Evolutionary conservation across 92 coral and sea anemone species (phyloP), one percentile per base, ranked within the genome.

Genomic region (Siderastrea radians): DNA sequence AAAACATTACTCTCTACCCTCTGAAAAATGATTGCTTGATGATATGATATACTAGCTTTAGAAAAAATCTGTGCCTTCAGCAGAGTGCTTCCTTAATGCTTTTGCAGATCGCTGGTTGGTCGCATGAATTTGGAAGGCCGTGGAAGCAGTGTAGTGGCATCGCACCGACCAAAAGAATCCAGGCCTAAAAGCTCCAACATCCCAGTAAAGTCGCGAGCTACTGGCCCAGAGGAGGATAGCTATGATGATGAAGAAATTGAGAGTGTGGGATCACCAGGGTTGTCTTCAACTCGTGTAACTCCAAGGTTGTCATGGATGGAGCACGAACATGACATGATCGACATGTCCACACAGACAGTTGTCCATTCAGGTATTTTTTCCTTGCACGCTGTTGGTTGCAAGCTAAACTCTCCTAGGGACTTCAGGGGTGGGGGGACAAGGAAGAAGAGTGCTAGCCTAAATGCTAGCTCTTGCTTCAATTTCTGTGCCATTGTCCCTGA

Each of bases 291-390:
- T 79, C 78, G 72, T 69, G 74, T 63, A 72, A 86, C 93, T 52
- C 69, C 91, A 53, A 76, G 67, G 73, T 60, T 75, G 17, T 80
- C 94, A 4, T 95, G 96, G 98, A 89, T 91, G 87, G 93, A 78
- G 43, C 86, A 73, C 9, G 88, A 82, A 1, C 90, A 83, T 68
- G 96, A 91, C 26, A 95, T 90, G 98, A 81, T 91, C 46, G 98
- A 95, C 85, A 95, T 89, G 93, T 95, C 90, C 48, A 95, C 98
- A 52, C 98, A 95, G 92, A 95, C 98, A 60, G 96, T 95, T 44
- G 95, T 95, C n/a, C 96, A 95, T 74, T 93, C 98, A 68, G 98
- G 96, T 95, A 64, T 4, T 63, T 3, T 43, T 55, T 2, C 8
- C 12, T 55, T 55, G 12, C 12, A 55, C 61, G 12, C 61, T 8